A percentile compares a stretch with the other conserved stretches of the same genome.
phyloP scores from a whole-genome alignment of 2,888 invertebrate genomes.

The Perizoma flavofasciatum region DNA sequence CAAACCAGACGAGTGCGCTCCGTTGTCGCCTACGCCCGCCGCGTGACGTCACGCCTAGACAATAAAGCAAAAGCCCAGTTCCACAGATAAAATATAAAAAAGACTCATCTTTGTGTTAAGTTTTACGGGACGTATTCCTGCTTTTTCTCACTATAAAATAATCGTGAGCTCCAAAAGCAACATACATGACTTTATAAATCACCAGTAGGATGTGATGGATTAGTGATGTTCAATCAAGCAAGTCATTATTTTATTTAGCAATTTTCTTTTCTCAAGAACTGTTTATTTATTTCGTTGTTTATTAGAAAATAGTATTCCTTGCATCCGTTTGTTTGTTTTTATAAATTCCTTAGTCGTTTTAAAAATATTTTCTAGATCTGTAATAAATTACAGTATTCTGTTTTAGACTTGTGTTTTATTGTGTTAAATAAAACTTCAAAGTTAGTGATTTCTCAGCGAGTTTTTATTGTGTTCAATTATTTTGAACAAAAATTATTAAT shows the following conservation, averaged over 20 bases:
- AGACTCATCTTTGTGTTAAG: conserved; percentile 22
- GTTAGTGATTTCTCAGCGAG: conserved; percentile 40
- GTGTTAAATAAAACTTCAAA: conserved; percentile 41
- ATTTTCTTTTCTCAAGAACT: conserved; percentile 25
- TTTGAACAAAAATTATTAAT: background rate
- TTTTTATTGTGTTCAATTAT: conserved; percentile 45
- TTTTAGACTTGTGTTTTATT: conserved; percentile 46
- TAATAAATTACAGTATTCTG: conserved; percentile 83
- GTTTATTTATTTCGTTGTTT: conserved; percentile 51
- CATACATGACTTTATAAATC: conserved; percentile 27
- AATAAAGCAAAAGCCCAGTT: conserved; percentile 10
- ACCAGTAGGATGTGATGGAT: conserved; percentile 44
- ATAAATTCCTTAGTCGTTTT: conserved; percentile 65
- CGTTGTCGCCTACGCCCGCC: conserved; percentile 66
- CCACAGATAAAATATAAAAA: conserved; percentile 10
- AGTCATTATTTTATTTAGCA: conserved; percentile 48
- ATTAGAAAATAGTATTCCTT: conserved; percentile 48
- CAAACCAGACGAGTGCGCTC: conserved; percentile 88
- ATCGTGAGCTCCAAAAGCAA: conserved; percentile 27
- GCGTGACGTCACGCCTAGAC: conserved; percentile 46
- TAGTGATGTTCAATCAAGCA: conserved; percentile 40
- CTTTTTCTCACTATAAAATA: conserved; percentile 2
- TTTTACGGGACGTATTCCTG: conserved; percentile 8
- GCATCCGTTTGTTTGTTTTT: conserved; percentile 53
- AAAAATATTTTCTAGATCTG: conserved; percentile 68